Conservation (phyloP, 2,888 invertebrate species). For the Epiblema foenella region DNA sequence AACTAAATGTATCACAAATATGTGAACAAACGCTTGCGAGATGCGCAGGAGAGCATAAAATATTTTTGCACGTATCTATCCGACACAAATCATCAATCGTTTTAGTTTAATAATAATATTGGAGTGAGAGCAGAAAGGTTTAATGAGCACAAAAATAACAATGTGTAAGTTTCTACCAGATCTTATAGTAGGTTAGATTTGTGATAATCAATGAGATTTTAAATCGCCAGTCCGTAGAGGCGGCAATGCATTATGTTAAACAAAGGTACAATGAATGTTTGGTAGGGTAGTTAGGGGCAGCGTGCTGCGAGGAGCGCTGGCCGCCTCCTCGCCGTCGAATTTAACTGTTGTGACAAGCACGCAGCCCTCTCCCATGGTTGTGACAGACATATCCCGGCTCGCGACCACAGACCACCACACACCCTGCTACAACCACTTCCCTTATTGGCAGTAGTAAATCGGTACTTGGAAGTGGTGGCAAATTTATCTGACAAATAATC, state of each 20-base stretch:
- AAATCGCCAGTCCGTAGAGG: conserved; percentile 67
- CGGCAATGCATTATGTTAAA: conserved; percentile 69
- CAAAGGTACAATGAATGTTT: conserved; percentile 82
- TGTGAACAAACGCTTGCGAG: conserved; percentile 44
- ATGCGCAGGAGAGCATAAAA: conserved; percentile 38
- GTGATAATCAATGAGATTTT: conserved; percentile 84
- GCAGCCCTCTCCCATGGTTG: conserved; percentile 71
- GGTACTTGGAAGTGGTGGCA: conserved; percentile 66
- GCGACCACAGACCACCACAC: conserved; percentile 13
- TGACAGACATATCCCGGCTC: conserved; percentile 78
- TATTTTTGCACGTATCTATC: conserved; percentile 43
- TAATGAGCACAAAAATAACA: conserved; percentile 79
- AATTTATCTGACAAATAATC: conserved; percentile 78
- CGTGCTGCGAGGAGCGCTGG: conserved; percentile 73
- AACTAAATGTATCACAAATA: conserved; percentile 70
- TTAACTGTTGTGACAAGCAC: conserved; percentile 62
- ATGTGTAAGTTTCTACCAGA: conserved; percentile 78
- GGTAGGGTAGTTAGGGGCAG: conserved; percentile 66
- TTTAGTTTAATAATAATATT: conserved; percentile 33
- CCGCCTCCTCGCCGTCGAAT: conserved; percentile 57
- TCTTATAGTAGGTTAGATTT: conserved; percentile 81
- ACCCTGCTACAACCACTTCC: conserved; percentile 11
- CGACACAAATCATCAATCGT: conserved; percentile 39
- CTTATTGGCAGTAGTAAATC: conserved; percentile 22
- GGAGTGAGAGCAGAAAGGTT: conserved; percentile 54